A percentile compares a stretch with the other conserved stretches of the same genome.
Evolutionary conservation across 2,113 vertebrate genomes (phyloP).

Genomic region (Pygoscelis adeliae): DNA sequence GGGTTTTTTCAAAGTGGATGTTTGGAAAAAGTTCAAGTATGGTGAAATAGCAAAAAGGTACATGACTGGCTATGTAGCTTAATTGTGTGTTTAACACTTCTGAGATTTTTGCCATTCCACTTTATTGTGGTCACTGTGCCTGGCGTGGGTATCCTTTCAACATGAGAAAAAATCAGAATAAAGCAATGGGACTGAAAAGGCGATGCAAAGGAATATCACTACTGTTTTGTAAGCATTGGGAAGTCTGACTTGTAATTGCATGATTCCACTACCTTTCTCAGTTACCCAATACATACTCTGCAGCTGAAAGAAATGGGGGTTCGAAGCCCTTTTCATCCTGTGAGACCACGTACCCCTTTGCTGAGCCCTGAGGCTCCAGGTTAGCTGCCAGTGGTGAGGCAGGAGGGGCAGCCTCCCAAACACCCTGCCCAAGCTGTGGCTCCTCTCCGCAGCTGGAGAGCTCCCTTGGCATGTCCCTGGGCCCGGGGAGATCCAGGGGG

Average conservation of each 20-base stretch:
- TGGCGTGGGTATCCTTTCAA: background rate
- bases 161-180: background rate
- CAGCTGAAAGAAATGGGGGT: background rate
- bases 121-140: background rate
- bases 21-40: background rate
- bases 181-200: background rate
- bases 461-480: accelerated
- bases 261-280: background rate
- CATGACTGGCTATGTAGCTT: background rate
- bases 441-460: background rate
- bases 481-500: accelerated
- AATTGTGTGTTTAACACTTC: background rate
- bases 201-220: accelerated
- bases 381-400: accelerated
- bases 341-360: accelerated
- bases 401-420: background rate
- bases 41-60: background rate
- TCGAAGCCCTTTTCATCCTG: background rate
- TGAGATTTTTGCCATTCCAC: background rate
- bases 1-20: background rate
- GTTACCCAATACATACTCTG: background rate
- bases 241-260: background rate
- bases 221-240: background rate
- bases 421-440: too few relatives aligned
- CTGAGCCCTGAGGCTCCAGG: accelerated